Evolutionary conservation across 53 echinoderm and acorn worm genomes (phyloP).

Genomic region (Pentamera pediparva): DNA sequence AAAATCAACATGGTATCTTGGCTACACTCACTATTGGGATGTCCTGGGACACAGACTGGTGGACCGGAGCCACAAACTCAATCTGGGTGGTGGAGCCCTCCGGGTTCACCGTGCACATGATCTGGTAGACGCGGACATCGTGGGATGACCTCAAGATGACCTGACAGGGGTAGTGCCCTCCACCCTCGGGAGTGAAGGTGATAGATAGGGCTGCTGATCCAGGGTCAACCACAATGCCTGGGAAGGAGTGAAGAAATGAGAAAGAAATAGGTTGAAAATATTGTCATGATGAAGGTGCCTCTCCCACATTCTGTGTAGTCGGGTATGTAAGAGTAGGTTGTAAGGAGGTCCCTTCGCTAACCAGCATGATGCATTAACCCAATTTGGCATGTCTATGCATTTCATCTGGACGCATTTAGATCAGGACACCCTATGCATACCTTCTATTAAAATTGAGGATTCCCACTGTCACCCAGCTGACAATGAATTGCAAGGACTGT

Average conservation of each 20-base stretch:
- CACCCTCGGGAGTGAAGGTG: slow-evolving; percentile 79
- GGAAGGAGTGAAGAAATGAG: background rate
- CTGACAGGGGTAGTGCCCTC: slow-evolving; percentile 94
- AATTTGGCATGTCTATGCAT: no score
- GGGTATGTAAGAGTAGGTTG: no score
- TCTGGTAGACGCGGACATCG: slow-evolving; percentile 86
- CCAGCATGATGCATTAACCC: no score
- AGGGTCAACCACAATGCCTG: slow-evolving; percentile 85
- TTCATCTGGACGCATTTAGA: no score
- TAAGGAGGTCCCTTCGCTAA: no score
- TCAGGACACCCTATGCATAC: no score
- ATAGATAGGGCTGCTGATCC: slow-evolving; percentile 65
- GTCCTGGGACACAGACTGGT: slow-evolving; percentile 97
- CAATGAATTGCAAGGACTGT: no score
- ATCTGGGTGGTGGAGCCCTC: slow-evolving; percentile 92
- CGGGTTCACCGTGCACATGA: slow-evolving; percentile 88
- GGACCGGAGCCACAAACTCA: slow-evolving; percentile 92
- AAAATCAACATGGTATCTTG: background rate
- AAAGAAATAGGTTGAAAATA: no score
- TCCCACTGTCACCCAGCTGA: no score
- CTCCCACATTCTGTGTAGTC: no score
- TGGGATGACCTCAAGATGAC: slow-evolving; percentile 70
- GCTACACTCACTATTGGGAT: slow-evolving; percentile 81
- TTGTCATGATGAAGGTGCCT: no score
- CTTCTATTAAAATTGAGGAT: no score